phyloP scores from a whole-genome alignment of 2,797 vertebrate genomes.

The Galagoides demidoff region DNA sequence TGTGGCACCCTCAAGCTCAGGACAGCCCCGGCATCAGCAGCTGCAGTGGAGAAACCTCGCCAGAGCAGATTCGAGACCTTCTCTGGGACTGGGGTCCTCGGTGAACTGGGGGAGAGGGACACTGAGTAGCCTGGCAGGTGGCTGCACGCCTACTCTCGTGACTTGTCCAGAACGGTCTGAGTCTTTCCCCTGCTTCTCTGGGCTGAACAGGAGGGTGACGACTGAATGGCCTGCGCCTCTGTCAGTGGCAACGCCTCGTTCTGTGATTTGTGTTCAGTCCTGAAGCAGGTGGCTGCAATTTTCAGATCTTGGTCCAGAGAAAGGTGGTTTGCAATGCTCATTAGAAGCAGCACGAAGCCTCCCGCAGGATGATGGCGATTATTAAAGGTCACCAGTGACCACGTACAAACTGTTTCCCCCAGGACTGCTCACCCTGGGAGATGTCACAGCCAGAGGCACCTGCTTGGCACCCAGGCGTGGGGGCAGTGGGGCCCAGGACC shows the following conservation, averaged over 20 bases:
- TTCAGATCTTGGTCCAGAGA: constrained; percentile 75
- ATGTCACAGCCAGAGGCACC: accelerated
- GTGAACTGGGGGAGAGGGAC: constrained; percentile 63
- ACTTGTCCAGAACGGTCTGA: constrained; percentile 67
- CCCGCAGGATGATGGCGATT: constrained; percentile 56
- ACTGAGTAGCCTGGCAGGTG: constrained; percentile 77
- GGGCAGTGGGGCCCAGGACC: background rate
- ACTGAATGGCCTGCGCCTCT: background rate
- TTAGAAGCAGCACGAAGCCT: constrained; percentile 54
- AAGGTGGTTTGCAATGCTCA: constrained; percentile 59
- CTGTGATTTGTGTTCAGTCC: background rate
- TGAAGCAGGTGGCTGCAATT: background rate
- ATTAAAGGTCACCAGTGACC: constrained; percentile 68
- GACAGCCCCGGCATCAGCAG: accelerated
- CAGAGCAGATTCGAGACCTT: no score
- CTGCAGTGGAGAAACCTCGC: no score
- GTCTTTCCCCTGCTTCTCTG: constrained; percentile 59
- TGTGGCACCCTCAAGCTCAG: background rate
- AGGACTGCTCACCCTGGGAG: background rate
- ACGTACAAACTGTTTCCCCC: accelerated
- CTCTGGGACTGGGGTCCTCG: background rate
- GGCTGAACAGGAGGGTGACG: accelerated
- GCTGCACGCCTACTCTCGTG: constrained; percentile 62
- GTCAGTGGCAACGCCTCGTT: background rate
- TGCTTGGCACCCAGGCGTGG: accelerated